These are phyloP conservation scores for Acrossocheilus fasciatus DNA, from an alignment of 2,797 vertebrate species.

Conservation along the genomic window DNA sequence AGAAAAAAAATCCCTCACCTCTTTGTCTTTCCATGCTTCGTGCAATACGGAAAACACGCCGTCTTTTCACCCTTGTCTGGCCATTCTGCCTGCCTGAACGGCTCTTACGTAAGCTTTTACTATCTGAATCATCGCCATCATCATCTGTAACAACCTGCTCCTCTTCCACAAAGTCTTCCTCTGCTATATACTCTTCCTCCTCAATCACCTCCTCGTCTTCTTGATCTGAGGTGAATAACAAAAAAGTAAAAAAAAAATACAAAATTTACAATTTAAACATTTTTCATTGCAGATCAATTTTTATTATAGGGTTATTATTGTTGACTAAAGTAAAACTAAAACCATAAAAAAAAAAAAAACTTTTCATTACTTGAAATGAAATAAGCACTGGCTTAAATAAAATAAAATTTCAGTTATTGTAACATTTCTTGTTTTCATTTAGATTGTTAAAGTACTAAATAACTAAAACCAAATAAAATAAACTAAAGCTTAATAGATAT, in stretches of 20 bases:
- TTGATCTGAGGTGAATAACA: conserved; percentile 65
- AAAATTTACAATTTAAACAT: not conserved
- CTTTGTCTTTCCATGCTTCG: conserved; percentile 79
- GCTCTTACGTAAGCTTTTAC: conserved; percentile 70
- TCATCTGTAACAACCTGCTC: conserved; percentile 73
- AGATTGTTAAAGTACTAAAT: not conserved
- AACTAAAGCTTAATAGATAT: not conserved
- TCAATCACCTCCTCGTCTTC: conserved; percentile 74
- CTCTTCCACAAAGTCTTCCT: conserved; percentile 80
- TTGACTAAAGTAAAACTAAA: not conserved
- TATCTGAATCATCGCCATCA: conserved; percentile 58
- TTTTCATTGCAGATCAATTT: not conserved
- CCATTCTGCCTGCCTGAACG: conserved; percentile 58
- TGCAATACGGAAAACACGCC: conserved; percentile 80
- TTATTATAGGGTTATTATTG: not conserved
- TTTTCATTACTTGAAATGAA: no score
- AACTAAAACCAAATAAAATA: not conserved
- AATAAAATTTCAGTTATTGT: no score
- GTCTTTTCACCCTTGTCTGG: conserved; percentile 77
- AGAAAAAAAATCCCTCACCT: conserved; percentile 66
- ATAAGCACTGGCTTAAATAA: no score
- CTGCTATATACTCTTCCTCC: conserved; percentile 79
- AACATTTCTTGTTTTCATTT: not conserved
- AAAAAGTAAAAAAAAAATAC: not conserved
- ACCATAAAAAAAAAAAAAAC: no score